These are phyloP conservation scores for Holocentrus rufus DNA, from an alignment of 2,797 vertebrate species.

Conservation along the genomic window DNA sequence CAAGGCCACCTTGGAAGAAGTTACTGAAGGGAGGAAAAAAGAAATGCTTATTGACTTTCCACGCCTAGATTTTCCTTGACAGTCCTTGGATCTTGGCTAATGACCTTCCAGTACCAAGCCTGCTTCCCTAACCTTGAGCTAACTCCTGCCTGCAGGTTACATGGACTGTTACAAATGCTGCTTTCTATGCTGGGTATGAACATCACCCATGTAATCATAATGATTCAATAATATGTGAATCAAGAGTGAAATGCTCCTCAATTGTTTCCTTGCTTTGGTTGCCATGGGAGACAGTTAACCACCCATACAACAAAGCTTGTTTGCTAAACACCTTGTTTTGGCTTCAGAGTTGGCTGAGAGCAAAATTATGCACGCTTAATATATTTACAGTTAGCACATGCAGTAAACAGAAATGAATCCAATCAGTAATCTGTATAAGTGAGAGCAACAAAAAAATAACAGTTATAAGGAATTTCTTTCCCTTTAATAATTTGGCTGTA, in stretches of 20 bases:
- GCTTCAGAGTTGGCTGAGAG: neutral
- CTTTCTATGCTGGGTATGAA: neutral
- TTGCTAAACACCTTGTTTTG: neutral
- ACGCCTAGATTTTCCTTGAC: neutral
- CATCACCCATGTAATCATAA: neutral
- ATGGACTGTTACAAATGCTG: neutral
- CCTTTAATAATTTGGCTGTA: neutral
- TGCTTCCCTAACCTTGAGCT: neutral
- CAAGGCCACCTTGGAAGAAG: neutral
- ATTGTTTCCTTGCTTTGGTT: constrained; percentile 2
- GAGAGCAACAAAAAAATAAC: neutral
- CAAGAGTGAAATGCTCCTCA: neutral
- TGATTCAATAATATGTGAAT: neutral
- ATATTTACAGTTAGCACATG: neutral
- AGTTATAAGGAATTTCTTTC: neutral
- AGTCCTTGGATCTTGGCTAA: constrained; percentile 11
- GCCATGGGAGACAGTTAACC: no score
- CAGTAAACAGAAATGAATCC: neutral
- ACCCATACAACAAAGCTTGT: neutral
- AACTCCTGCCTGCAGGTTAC: neutral
- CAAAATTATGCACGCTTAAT: neutral
- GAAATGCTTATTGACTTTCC: neutral
- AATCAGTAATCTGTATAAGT: neutral
- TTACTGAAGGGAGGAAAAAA: neutral
- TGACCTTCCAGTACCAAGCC: constrained; percentile 10